Base-by-base conservation (phyloP, 2,888 invertebrate genomes). In the Hyposoter didymator region DNA sequence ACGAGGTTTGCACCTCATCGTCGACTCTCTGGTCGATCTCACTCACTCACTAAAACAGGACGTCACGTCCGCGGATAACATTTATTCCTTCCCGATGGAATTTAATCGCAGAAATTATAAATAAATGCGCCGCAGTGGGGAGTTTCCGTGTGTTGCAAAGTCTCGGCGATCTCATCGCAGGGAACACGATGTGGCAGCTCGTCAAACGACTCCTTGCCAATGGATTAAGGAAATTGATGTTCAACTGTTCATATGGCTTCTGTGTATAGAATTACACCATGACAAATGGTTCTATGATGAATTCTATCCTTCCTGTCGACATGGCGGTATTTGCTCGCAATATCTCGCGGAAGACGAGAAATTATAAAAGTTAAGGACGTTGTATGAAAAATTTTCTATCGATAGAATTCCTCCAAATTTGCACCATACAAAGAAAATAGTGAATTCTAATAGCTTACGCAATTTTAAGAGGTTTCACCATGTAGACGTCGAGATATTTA, bases 1-100 rank as follows among this genome's bases (percentile, higher is more conserved):
- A 17, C n/a, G 70, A 52, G n/a, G 35, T 10, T 79, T 79, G 75
- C 75, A 75, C 47, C 79, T 75, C n/a, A n/a, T n/a, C n/a, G n/a
- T n/a, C n/a, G n/a, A n/a, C n/a, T n/a, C n/a, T n/a, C n/a, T n/a
- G n/a, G n/a, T n/a, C n/a, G n/a, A n/a, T n/a, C n/a, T n/a, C n/a
- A n/a, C n/a, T 62, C 52, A 22, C 35, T 59, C 17, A 17, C 39
- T 45, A 67, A 49, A 74, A 79, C 84, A 80, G 84, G 80, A 84
- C 72, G 76, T 80, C 80, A 80, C 84, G 80, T 80, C 64, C 45
- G 22, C 32, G 5, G 70, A 62, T 64, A 62, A 79, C 59, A 82
- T 75, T 62, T 69, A 45, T 66, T 55, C 43, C 82, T 74, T 76
- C 55, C 72, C 49, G 39, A 39, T 52, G 49, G 35, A 52, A 66